These are phyloP conservation scores for Eustalomyia histrio DNA, from an alignment of 2,888 invertebrate species.

Conservation along the genomic window DNA sequence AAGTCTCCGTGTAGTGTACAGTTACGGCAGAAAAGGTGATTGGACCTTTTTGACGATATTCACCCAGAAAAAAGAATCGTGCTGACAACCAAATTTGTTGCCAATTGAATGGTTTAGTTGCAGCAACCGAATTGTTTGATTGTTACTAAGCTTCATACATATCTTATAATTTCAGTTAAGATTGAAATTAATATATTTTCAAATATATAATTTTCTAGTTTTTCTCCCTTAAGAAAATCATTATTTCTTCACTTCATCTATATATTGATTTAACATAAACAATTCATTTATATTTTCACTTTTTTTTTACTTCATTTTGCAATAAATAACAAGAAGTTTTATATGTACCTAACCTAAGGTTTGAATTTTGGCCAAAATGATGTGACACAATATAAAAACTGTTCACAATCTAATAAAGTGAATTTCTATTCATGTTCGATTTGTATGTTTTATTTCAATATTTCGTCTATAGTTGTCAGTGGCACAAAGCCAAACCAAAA, in stretches of 20 bases:
- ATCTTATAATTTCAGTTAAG: too few species aligned
- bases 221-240: neutral
- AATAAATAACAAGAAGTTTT: neutral
- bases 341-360: neutral
- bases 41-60: too few species aligned
- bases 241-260: neutral
- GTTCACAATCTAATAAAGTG: slow-evolving; percentile 66
- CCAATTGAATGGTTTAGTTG: too few species aligned
- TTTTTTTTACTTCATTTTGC: neutral
- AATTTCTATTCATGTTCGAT: slow-evolving; percentile 17
- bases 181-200: too few species aligned
- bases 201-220: slow-evolving; percentile 1
- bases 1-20: too few species aligned
- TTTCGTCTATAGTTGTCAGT: neutral
- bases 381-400: slow-evolving; percentile 70
- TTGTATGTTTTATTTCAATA: slow-evolving; percentile 35
- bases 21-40: too few species aligned
- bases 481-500: neutral
- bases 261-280: slow-evolving; percentile 1
- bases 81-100: too few species aligned
- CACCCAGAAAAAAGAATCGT: too few species aligned
- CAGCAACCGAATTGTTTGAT: too few species aligned
- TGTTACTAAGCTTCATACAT: too few species aligned
- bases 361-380: slow-evolving; percentile 72
- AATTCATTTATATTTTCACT: neutral